Evolutionary conservation across 1,140 invertebrate species (phyloP), one percentile per base, ranked within the genome.

Genomic region (Octopus bimaculoides): DNA sequence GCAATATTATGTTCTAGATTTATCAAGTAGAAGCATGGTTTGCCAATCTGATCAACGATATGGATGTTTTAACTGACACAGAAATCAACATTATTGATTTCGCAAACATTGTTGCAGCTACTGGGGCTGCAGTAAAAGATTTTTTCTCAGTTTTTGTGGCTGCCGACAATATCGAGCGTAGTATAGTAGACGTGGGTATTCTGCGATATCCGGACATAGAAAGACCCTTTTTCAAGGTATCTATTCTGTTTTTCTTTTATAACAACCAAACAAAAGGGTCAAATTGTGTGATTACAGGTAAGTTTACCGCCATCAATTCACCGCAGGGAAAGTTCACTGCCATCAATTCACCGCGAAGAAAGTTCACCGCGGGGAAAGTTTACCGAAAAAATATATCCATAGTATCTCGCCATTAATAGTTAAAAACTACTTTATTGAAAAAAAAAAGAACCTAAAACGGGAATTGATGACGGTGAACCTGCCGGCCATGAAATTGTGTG

Each of bases 161-260:
- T 9, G n/a, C 52, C 5, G 20, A 77, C 3, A n/a, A 77, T n/a
- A 53, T 54, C 7, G 75, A 77, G 52, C 75, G 75, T 10, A 55
- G 54, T 53, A 52, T 77, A 5, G 10, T 77, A 10, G 75, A 77
- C 9, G 52, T 77, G n/a, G 75, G 75, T 53, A 52, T 77, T 20
- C 75, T 77, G n/a, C 75, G 75, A 9, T 77, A 77, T 77, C 75
- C 75, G 12, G 75, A 77, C 17, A 10, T 77, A 9, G 75, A 77
- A 5, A 12, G 20, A 53, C 75, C 75, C 7, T 77, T 54, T 20
- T 77, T 77, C 75, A 77, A 77, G 52, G 66, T 71, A 71, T 71
- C 56, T 12, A 17, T 1, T 61, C 9, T 61, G 9, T 1, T 17
- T 61, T 61, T 41, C 26, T 41, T 41, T 41, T 3, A 41, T 41